Conservation (phyloP, 2,888 invertebrate genomes). For the Synergus gifuensis region DNA sequence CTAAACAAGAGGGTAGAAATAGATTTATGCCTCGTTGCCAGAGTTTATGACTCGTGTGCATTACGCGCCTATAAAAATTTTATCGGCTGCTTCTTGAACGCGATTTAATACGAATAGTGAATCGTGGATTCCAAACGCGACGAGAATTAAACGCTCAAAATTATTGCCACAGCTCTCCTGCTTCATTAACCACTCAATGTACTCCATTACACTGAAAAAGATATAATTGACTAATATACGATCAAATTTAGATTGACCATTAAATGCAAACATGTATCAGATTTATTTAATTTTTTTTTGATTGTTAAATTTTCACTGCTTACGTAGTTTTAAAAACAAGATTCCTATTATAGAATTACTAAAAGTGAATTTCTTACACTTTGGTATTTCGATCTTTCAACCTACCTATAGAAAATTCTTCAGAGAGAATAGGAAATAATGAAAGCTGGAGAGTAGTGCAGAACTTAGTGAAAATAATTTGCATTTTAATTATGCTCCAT, state of each 20-base stretch:
- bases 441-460: neutral
- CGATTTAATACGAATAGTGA: constrained; percentile 34
- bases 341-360: neutral
- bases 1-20: constrained; percentile 70
- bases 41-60: constrained; percentile 58
- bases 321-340: no score
- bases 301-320: neutral
- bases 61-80: constrained; percentile 59
- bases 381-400: neutral
- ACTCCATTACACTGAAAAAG: constrained; percentile 38
- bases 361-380: neutral
- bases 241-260: constrained; percentile 26
- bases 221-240: constrained; percentile 26
- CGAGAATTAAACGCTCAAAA: constrained; percentile 38
- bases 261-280: neutral
- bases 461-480: constrained; percentile 13
- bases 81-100: constrained; percentile 54
- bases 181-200: constrained; percentile 38
- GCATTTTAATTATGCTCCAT: constrained; percentile 18
- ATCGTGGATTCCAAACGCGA: constrained; percentile 35
- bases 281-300: neutral
- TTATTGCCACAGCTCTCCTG: constrained; percentile 26
- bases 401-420: neutral
- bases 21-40: constrained; percentile 70
- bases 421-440: neutral